These are phyloP conservation scores for Tringa solitaria DNA, from an alignment of 2,113 vertebrate species.

Conservation along the genomic window DNA sequence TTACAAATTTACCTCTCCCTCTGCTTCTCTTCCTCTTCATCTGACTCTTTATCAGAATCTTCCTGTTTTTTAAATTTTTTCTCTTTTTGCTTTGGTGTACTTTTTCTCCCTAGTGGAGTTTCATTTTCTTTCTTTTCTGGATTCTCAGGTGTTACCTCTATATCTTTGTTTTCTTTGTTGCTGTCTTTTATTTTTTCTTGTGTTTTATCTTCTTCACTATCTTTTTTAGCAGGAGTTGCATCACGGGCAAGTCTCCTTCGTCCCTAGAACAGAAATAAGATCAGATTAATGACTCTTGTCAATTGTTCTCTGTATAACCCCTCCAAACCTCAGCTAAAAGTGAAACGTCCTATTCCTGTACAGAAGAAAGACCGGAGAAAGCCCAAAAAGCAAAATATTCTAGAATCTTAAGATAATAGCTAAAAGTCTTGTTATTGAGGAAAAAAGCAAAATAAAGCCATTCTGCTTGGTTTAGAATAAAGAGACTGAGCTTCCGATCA, in stretches of 20 bases:
- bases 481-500: background rate
- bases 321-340: background rate
- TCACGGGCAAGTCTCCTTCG: slow-evolving; percentile 77
- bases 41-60: slow-evolving; percentile 90
- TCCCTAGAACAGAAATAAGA: slow-evolving; percentile 69
- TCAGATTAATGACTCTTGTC: background rate
- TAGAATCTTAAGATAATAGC: background rate
- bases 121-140: slow-evolving; percentile 78
- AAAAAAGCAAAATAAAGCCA: background rate
- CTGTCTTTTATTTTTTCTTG: slow-evolving; percentile 78
- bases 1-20: slow-evolving; percentile 73
- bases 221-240: slow-evolving; percentile 75
- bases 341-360: background rate
- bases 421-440: background rate
- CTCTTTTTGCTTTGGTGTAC: slow-evolving; percentile 78
- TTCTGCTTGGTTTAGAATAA: background rate
- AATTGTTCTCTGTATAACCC: background rate
- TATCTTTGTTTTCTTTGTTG: slow-evolving; percentile 78
- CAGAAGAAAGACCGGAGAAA: background rate
- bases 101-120: slow-evolving; percentile 68
- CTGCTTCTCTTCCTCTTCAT: slow-evolving; percentile 86
- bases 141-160: slow-evolving; percentile 68
- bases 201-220: slow-evolving; percentile 79
- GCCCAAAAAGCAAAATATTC: background rate
- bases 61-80: slow-evolving; percentile 80